A percentile compares a stretch with the other conserved stretches of the same genome.
Evolutionary conservation across 2,888 invertebrate species (phyloP).

Genomic region (Phengaris arion): DNA sequence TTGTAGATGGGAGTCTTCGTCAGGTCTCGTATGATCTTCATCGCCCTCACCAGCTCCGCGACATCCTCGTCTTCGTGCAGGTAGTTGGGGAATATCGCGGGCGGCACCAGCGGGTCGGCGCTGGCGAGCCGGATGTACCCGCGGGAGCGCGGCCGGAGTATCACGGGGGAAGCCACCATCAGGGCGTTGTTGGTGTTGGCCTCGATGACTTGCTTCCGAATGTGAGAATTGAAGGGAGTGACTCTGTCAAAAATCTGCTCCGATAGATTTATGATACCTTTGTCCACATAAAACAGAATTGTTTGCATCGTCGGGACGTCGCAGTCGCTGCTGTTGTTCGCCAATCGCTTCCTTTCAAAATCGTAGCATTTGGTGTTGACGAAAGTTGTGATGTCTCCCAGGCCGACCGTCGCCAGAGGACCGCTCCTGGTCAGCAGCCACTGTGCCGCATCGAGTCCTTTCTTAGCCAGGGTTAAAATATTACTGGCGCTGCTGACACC

Average conservation of each 20-base stretch:
- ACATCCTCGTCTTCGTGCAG: constrained; percentile 51
- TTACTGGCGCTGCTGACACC: constrained; percentile 31
- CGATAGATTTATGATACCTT: constrained; percentile 40
- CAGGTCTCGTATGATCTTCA: constrained; percentile 51
- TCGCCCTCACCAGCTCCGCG: constrained; percentile 47
- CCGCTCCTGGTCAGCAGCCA: constrained; percentile 44
- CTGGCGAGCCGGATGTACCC: constrained; percentile 53
- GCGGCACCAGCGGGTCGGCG: constrained; percentile 45
- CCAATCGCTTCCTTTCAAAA: constrained; percentile 30
- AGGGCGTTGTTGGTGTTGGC: constrained; percentile 46
- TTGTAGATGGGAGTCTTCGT: constrained; percentile 41
- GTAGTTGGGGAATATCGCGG: constrained; percentile 54
- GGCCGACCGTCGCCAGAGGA: constrained; percentile 52
- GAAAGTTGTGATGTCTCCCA: constrained; percentile 52
- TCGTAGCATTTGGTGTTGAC: constrained; percentile 56
- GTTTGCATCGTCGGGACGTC: constrained; percentile 51
- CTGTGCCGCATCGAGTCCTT: constrained; percentile 38
- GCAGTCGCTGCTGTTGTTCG: constrained; percentile 45
- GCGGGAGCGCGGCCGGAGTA: constrained; percentile 51
- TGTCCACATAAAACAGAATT: constrained; percentile 49
- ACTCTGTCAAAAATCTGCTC: constrained; percentile 39
- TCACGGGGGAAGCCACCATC: constrained; percentile 46
- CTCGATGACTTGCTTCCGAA: constrained; percentile 45
- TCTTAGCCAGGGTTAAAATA: constrained; percentile 34
- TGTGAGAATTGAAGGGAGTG: constrained; percentile 41